These are phyloP conservation scores for Drosophila funebris DNA, from an alignment of 1,140 invertebrate genomes.

Conservation along the genomic window DNA sequence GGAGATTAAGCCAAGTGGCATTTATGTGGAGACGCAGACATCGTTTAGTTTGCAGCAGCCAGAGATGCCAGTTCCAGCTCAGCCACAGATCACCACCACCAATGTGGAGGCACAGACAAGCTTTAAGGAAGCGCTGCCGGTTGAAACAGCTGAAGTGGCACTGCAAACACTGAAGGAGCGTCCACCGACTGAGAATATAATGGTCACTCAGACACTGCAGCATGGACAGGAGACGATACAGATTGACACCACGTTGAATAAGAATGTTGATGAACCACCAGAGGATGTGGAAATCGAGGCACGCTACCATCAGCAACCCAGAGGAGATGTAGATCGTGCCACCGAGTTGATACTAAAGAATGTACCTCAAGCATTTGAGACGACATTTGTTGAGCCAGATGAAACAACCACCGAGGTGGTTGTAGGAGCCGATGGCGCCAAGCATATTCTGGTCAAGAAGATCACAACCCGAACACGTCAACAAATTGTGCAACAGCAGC, in stretches of 20 bases:
- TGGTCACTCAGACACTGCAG: constrained; percentile 88
- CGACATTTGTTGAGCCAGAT: constrained; percentile 90
- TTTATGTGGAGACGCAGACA: constrained; percentile 84
- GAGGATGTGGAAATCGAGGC: constrained; percentile 89
- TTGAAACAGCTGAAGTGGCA: constrained; percentile 70
- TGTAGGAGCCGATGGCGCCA: constrained; percentile 91
- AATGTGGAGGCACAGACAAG: constrained; percentile 87
- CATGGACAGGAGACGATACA: constrained; percentile 91
- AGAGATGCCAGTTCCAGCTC: neutral
- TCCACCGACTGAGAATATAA: constrained; percentile 87
- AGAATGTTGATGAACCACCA: constrained; percentile 84
- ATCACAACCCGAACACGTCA: constrained; percentile 84
- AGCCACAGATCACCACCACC: constrained; percentile 75
- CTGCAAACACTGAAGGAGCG: constrained; percentile 75
- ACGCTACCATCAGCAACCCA: constrained; percentile 85
- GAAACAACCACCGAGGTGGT: constrained; percentile 90
- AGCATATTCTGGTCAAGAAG: constrained; percentile 90
- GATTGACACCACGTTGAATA: constrained; percentile 88
- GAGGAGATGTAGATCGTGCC: constrained; percentile 72
- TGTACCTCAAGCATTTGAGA: constrained; percentile 90
- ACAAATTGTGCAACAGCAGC: constrained; percentile 83
- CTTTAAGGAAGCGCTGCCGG: constrained; percentile 75
- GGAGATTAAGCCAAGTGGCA: constrained; percentile 55
- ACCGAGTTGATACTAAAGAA: constrained; percentile 82
- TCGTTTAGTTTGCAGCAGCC: constrained; percentile 83